Evolutionary conservation across 1,140 invertebrate genomes (phyloP).

Genomic region (Nomia melanderi): DNA sequence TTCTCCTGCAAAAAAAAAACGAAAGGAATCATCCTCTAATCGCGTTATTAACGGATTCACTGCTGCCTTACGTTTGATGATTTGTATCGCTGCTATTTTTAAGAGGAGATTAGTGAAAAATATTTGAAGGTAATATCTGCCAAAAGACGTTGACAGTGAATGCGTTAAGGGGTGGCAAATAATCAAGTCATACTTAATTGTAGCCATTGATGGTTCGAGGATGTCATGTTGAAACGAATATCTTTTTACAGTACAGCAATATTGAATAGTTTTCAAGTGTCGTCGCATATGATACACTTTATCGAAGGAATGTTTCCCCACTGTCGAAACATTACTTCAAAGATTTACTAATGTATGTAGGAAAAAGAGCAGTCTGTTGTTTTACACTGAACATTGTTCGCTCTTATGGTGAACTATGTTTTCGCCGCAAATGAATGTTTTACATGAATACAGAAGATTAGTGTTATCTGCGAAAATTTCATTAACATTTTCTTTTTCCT

Average conservation of each 20-base stretch:
- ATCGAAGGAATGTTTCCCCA: conserved; percentile 7
- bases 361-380: neutral
- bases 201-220: neutral
- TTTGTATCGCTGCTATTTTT: conserved; percentile 1
- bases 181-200: conserved; percentile 35
- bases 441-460: conserved; percentile 5
- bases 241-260: conserved; percentile 28
- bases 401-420: neutral
- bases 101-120: neutral
- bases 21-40: conserved; percentile 47
- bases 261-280: neutral
- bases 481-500: neutral
- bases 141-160: conserved; percentile 26
- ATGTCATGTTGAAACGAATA: conserved; percentile 15
- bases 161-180: conserved; percentile 24
- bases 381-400: neutral
- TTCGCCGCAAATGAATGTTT: conserved; percentile 6
- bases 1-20: too few relatives aligned
- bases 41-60: conserved; percentile 44
- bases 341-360: neutral
- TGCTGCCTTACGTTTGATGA: conserved; percentile 34
- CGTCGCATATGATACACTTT: neutral
- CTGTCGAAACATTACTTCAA: conserved; percentile 9
- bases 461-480: conserved; percentile 12
- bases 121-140: neutral